phyloP scores from a whole-genome alignment of 2,888 invertebrate genomes.

The Galerucella nymphaeae region DNA sequence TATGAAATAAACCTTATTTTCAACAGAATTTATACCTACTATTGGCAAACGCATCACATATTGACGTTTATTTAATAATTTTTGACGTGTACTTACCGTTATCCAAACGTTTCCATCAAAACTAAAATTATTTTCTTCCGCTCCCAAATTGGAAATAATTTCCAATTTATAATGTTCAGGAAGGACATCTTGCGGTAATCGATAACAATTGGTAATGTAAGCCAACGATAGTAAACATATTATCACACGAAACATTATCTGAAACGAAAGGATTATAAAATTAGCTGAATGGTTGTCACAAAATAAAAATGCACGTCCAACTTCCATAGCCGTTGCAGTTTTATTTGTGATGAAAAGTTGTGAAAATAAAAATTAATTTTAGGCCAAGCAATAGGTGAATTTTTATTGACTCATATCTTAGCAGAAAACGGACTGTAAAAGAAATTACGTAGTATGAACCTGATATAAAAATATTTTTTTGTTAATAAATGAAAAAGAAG shows the following conservation, averaged over 20 bases:
- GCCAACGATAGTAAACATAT: slow-evolving; percentile 39
- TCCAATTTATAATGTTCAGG: slow-evolving; percentile 64
- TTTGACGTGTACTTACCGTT: slow-evolving; percentile 63
- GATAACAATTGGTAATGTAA: slow-evolving; percentile 50
- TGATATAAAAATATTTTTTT: no score
- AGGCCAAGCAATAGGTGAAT: no score
- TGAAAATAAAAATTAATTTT: no score
- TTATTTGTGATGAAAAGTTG: no score
- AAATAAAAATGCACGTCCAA: neutral
- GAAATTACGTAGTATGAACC: no score
- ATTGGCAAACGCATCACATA: no score
- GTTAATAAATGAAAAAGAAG: no score
- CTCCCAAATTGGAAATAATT: slow-evolving; percentile 63
- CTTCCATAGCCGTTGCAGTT: neutral
- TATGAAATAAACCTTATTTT: no score
- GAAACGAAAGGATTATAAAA: slow-evolving; percentile 28
- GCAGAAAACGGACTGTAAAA: no score
- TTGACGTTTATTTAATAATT: neutral
- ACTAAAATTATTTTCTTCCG: slow-evolving; percentile 67
- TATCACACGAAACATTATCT: slow-evolving; percentile 40
- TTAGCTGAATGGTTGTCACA: neutral
- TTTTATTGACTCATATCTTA: no score
- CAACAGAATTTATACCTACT: no score
- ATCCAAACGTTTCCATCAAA: slow-evolving; percentile 71
- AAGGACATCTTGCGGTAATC: slow-evolving; percentile 61